A percentile compares a stretch with the other conserved stretches of the same genome.
Conservation (phyloP, 1,140 invertebrate genomes). For the Drosophila obscura region DNA sequence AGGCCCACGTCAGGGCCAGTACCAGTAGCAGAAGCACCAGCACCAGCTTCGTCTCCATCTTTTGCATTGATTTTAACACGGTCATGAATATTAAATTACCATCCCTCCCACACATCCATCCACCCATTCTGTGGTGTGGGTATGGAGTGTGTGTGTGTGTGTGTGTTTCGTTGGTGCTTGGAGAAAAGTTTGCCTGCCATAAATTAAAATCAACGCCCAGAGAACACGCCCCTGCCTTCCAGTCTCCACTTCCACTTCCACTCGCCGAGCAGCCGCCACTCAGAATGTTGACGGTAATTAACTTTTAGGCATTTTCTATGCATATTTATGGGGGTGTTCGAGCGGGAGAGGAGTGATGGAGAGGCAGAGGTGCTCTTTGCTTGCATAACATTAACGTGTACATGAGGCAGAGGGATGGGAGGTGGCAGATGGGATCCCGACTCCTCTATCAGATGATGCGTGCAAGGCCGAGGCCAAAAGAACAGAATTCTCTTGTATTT, state of each 20-base stretch:
- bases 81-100: slow-evolving; percentile 83
- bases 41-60: slow-evolving; percentile 34
- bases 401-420: slow-evolving; percentile 2
- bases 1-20: not conserved
- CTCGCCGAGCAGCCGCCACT: slow-evolving; percentile 57
- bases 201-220: slow-evolving; percentile 77
- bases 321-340: slow-evolving; percentile 69
- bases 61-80: slow-evolving; percentile 77
- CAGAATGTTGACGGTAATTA: slow-evolving; percentile 80
- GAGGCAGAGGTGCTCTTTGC: slow-evolving; percentile 24
- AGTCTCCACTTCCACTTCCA: not conserved
- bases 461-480: slow-evolving; percentile 49
- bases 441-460: slow-evolving; percentile 56
- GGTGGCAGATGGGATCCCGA: not conserved
- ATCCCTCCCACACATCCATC: slow-evolving; percentile 34
- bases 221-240: slow-evolving; percentile 49
- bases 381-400: slow-evolving; percentile 73
- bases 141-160: slow-evolving; percentile 5
- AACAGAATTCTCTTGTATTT: not conserved
- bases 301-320: slow-evolving; percentile 81
- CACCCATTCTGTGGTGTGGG: slow-evolving; percentile 1
- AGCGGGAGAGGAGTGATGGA: slow-evolving; percentile 1
- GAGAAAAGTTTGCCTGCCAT: slow-evolving; percentile 75
- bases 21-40: slow-evolving; percentile 38
- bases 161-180: not conserved